Evolutionary conservation across 2,888 invertebrate genomes (phyloP), one percentile per base, ranked within the genome.

Genomic region (Drosophila cracens): DNA sequence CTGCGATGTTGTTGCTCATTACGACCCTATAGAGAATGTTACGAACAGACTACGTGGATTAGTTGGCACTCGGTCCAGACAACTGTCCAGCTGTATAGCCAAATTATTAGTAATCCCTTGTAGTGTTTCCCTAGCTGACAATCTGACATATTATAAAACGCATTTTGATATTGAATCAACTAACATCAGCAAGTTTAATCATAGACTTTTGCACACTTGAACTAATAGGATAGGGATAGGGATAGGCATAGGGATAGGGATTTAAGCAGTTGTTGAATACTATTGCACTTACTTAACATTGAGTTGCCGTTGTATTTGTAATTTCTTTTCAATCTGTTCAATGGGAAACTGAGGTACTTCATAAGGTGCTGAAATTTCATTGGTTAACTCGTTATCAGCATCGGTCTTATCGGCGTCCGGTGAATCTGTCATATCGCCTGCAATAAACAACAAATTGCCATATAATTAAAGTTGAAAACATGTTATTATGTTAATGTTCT

Each of bases 301-400:
- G 8, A 98, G 94, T 92, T 98, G 97, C 29, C 98, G 94, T 92
- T 98, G 98, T 74, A 98, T 96, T 62, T 97, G 96, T 46, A 98
- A 94, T 92, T 98, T 98, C 93, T 97, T 97, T 94, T 99, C 98
- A 76, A 98, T 97, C 93, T 98, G 98, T 92, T 99, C 99, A 90
- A 99, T 99, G 49, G 99, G 99, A 93, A 99, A 99, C 94, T 99
- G 98, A 0, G 99, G 98, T 48, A 99, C 97, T 93, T 99, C 99
- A 92, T 99, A 99, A 0, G 99, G 98, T 10, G 99, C 98, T 6
- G 98, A 98, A 80, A 98, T 96, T 93, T 98, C 97, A 92, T 98
- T 98, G 66, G 96, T 92, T 13, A 85, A 63, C 60, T 85, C 89
- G 51, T 64, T 69, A 54, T 88, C 86, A 43, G 53, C 65, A 13